Evolutionary conservation across 1,140 invertebrate species (phyloP), one percentile per base, ranked within the genome.

Genomic region (Doryteuthis pealeii): DNA sequence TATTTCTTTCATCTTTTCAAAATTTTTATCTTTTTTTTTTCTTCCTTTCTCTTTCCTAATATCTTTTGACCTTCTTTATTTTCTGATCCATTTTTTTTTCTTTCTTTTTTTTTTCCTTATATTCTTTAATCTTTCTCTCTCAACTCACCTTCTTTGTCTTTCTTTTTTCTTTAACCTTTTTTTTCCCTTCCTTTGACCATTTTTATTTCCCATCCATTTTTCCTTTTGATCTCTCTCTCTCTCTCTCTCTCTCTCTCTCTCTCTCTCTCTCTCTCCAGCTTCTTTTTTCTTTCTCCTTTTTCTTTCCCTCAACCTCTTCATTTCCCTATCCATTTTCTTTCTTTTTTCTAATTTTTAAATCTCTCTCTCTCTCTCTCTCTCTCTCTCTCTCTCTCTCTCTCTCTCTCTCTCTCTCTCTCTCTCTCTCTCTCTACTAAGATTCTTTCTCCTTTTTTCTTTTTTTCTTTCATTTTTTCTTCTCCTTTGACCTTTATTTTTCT

Each of bases 191-290:
- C 22, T 49, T 49, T 12, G 12, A 22, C 12, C 12, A 49, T 15
- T 49, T 49, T 22, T 22, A 12, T 22, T 49, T 15, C 45, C 45
- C 45, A 49, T 22, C 45, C 22, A 1, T 49, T 22, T 49, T 49
- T 49, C 22, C 45, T 49, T 22, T 49, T 22, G 10, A 10, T 49
- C 45, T 49, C 22, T 49, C 45, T 49, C 22, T 49, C 45, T 49
- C 45, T 49, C 45, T 49, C 45, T 49, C 45, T 49, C 45, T 49
- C 45, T 49, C 45, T 49, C 45, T 49, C 45, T 49, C 45, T 49
- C 45, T 1, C 12, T 49, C 45, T 49, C 12, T 49, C 22, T 49
- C 45, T 49, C 45, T 22, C 22, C 22, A 8, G 8, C 45, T 22
- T 49, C 45, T 22, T 49, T 49, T 22, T 49, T 49, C 45, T 49